phyloP scores from a whole-genome alignment of 2,888 invertebrate species.

The Melanostoma scalare region DNA sequence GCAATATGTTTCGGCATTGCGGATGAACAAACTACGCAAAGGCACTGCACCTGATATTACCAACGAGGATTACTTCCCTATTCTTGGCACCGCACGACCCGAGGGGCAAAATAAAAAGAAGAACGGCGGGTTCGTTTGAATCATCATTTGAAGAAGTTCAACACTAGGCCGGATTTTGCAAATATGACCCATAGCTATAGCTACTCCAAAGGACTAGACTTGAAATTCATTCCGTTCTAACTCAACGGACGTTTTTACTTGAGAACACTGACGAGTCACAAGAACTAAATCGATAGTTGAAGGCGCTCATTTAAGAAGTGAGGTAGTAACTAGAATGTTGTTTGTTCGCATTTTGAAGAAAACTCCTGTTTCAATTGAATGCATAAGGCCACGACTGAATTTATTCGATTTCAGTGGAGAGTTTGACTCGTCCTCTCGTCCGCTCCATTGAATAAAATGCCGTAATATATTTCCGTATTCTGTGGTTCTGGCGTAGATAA shows the following conservation, averaged over 20 bases:
- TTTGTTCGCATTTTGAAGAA: slow-evolving; percentile 73
- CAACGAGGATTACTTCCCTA: too few relatives aligned
- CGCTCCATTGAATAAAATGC: slow-evolving; percentile 74
- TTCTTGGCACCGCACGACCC: too few relatives aligned
- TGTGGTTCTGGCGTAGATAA: too few relatives aligned
- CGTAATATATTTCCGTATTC: slow-evolving; percentile 74
- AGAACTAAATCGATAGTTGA: slow-evolving; percentile 76
- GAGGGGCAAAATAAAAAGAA: too few relatives aligned
- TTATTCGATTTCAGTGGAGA: slow-evolving; percentile 71
- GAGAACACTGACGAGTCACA: slow-evolving; percentile 74
- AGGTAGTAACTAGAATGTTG: slow-evolving; percentile 73
- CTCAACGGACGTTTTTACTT: slow-evolving; percentile 64
- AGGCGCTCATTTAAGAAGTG: slow-evolving; percentile 75
- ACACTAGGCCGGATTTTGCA: slow-evolving; percentile 71
- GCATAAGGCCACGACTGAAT: slow-evolving; percentile 74
- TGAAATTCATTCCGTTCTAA: slow-evolving; percentile 63
- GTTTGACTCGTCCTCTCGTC: slow-evolving; percentile 73
- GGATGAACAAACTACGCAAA: too few relatives aligned
- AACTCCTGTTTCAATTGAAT: slow-evolving; percentile 75
- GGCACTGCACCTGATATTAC: too few relatives aligned
- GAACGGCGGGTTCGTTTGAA: too few relatives aligned
- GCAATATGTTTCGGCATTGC: too few relatives aligned
- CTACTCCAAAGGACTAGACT: slow-evolving; percentile 61
- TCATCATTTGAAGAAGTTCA: too few relatives aligned
- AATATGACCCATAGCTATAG: slow-evolving; percentile 75